Percentiles rank a stretch among this genome's conserved stretches.
phyloP scores from a whole-genome alignment of 2,888 invertebrate species.

The Limnephilus auricula region DNA sequence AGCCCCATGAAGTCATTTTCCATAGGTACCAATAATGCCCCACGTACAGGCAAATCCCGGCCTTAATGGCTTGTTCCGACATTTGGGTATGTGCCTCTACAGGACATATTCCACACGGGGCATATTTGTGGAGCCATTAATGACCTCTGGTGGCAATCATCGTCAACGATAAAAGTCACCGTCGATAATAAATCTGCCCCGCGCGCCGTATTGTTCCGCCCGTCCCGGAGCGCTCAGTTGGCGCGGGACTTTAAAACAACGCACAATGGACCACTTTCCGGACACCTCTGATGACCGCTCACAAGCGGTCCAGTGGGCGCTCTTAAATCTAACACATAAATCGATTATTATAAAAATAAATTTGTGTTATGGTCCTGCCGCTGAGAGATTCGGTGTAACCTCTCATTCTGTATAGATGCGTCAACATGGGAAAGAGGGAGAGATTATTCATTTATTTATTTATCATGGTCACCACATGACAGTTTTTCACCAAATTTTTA shows the following conservation, averaged over 20 bases:
- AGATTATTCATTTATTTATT: not conserved
- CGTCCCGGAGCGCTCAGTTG: not conserved
- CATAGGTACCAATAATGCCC: not conserved
- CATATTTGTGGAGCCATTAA: constrained; percentile 58
- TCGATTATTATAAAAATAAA: not conserved
- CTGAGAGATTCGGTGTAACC: not conserved
- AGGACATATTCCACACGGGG: not conserved
- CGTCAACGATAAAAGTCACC: constrained; percentile 65
- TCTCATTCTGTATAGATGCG: not conserved
- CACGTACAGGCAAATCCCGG: not conserved
- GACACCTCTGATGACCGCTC: constrained; percentile 25
- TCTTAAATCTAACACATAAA: not conserved
- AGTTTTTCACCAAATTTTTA: too few species aligned
- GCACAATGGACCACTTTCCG: constrained; percentile 24
- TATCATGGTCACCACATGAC: too few species aligned
- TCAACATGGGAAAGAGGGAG: not conserved
- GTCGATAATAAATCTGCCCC: constrained; percentile 62
- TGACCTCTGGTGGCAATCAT: constrained; percentile 60
- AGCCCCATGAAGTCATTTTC: not conserved
- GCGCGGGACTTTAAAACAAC: constrained; percentile 33
- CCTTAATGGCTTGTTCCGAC: not conserved
- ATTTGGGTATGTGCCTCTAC: not conserved
- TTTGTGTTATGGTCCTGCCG: not conserved
- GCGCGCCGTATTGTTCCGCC: constrained; percentile 43
- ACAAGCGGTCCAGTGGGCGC: constrained; percentile 5